Evolutionary conservation across 2,888 invertebrate genomes (phyloP), one percentile per base, ranked within the genome.

Genomic region (Drosophila affinis): DNA sequence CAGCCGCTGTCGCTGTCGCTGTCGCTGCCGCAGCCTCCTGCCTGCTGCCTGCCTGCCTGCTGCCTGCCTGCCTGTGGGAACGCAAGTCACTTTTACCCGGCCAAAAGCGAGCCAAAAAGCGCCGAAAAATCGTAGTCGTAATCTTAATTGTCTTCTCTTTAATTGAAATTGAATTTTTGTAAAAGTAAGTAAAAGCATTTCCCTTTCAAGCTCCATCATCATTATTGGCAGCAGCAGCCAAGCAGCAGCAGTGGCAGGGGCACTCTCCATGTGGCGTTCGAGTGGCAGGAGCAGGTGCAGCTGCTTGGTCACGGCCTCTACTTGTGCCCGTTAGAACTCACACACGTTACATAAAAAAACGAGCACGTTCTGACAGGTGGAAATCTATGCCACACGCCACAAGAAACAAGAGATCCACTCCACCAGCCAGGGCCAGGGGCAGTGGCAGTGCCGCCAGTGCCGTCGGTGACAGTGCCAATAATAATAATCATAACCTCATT

Each of bases 111-210:
- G 32, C 57, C 49, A 51, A 67, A 54, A 59, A 64, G 45, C 54
- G 57, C 74, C 67, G 67, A 71, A 78, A 70, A 81, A 80, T 70
- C 72, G 71, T 75, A 78, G 84, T 81, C 76, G 88, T 84, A 88
- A 84, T 84, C 75, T 82, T 82, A 87, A 82, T 82, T 67, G 67
- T 67, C 67, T 77, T 75, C 59, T 75, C 81, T 81, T 84, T 81
- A 87, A 88, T 84, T 84, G 75, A 87, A 84, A 77, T 76, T 71
- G 54, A 76, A 87, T 68, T 81, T 65, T 77, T 62, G 61, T 59
- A 49, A 52, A 67, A 67, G 67, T 67, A 67, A 81, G 88, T 83
- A 86, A 83, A 83, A 88, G 87, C 68, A 84, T 88, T 83, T 88
- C 87, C 81, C 87, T 87, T 83, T 83, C 83, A 72, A 82, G 56